A percentile compares a stretch with the other conserved stretches of the same genome.
phyloP scores from a whole-genome alignment of 2,797 vertebrate genomes.

The Cryptoprocta ferox region DNA sequence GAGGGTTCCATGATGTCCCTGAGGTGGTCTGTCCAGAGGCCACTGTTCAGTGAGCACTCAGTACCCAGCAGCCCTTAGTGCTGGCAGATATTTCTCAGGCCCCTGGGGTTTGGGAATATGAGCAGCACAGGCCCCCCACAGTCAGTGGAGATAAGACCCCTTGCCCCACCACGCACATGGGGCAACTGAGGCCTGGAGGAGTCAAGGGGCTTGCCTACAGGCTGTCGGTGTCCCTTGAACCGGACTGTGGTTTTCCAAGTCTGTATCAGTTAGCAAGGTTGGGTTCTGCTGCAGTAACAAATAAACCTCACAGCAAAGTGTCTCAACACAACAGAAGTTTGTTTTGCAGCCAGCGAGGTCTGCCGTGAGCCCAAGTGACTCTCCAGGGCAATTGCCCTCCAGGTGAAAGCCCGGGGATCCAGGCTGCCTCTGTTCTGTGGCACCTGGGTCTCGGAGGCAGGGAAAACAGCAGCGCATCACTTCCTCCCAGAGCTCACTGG shows the following conservation, averaged over 20 bases:
- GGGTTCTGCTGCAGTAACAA: not conserved
- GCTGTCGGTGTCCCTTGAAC: not conserved
- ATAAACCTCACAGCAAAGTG: rapidly evolving
- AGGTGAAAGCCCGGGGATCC: not conserved
- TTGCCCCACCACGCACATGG: rapidly evolving
- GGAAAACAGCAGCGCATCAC: not conserved
- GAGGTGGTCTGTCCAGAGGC: not conserved
- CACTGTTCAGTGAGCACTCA: not conserved
- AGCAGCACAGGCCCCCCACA: not conserved
- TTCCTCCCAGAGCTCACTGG: not conserved
- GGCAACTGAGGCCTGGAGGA: not conserved
- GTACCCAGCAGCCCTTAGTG: not conserved
- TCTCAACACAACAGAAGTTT: not conserved
- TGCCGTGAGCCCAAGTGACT: not conserved
- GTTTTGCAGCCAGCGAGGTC: not conserved
- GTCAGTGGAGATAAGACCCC: not conserved
- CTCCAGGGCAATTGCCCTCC: not conserved
- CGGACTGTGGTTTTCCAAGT: not conserved
- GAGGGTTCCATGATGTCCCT: not conserved
- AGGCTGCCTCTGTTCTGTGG: not conserved
- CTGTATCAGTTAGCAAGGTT: not conserved
- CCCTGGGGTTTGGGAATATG: not conserved
- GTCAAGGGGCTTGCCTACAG: not conserved
- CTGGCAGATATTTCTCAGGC: not conserved
- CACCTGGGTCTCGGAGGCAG: not conserved